phyloP scores from a whole-genome alignment of 2,797 vertebrate genomes.

The Crocidura indochinensis region DNA sequence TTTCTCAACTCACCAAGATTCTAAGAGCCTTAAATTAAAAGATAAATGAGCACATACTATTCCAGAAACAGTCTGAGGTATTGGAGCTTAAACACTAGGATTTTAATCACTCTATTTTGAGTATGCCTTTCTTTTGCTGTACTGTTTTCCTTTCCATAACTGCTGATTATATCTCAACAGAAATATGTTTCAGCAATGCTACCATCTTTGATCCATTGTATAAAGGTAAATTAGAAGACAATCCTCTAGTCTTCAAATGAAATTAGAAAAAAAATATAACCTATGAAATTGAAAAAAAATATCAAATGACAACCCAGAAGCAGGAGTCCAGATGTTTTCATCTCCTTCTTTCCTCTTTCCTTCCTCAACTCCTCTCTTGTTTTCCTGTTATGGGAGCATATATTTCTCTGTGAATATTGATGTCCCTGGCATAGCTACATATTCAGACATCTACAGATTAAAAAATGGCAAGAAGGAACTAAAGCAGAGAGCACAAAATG shows the following conservation, averaged over 20 bases:
- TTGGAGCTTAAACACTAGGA: neutral
- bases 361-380: neutral
- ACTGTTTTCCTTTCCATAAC: neutral
- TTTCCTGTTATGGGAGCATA: neutral
- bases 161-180: neutral
- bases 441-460: neutral
- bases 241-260: neutral
- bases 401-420: neutral
- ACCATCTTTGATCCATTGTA: neutral
- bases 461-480: neutral
- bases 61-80: neutral
- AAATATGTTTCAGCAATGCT: neutral
- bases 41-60: neutral
- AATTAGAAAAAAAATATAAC: neutral
- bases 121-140: neutral
- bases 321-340: neutral
- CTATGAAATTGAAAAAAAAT: neutral
- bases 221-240: neutral
- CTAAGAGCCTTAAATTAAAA: slow-evolving; percentile 43
- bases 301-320: neutral
- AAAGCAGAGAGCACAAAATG: neutral
- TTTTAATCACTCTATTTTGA: neutral
- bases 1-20: neutral
- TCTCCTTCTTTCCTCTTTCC: neutral
- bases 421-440: neutral